phyloP scores from a whole-genome alignment of 2,797 vertebrate species.

The Parotocinclus haroldoi region DNA sequence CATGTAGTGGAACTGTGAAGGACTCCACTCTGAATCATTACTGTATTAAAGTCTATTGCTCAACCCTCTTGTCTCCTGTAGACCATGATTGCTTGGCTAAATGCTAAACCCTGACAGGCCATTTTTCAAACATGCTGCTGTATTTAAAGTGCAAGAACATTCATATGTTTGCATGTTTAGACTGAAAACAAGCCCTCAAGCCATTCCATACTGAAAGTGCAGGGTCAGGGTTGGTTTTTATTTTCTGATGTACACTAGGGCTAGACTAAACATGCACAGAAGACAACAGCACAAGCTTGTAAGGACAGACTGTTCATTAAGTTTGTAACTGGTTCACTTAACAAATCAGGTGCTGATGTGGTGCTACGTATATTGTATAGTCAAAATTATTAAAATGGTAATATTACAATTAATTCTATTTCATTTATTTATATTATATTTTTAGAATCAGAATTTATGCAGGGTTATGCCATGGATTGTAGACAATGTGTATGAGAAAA shows the following conservation, averaged over 20 bases:
- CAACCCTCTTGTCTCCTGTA: conserved; percentile 43
- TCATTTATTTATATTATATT: too few relatives aligned
- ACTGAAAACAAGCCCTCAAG: conserved; percentile 14
- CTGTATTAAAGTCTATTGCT: conserved; percentile 48
- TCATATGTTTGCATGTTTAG: conserved; percentile 19
- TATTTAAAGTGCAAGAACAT: conserved; percentile 44
- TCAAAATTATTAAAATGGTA: too few relatives aligned
- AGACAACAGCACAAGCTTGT: too few relatives aligned
- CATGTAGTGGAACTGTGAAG: not conserved
- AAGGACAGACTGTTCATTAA: conserved; percentile 22
- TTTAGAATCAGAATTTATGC: too few relatives aligned
- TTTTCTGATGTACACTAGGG: not conserved
- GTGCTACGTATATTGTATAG: too few relatives aligned
- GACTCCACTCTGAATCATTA: conserved; percentile 18
- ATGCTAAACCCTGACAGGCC: conserved; percentile 51
- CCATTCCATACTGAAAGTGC: conserved; percentile 8
- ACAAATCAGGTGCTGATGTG: too few relatives aligned
- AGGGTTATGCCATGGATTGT: too few relatives aligned
- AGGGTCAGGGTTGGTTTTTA: not conserved
- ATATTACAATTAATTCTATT: too few relatives aligned
- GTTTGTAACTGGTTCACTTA: not conserved
- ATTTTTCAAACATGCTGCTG: conserved; percentile 54
- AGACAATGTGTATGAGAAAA: too few relatives aligned
- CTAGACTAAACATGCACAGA: not conserved
- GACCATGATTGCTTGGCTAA: conserved; percentile 56